Evolutionary conservation across 2,113 vertebrate species (phyloP).

Genomic region (Pipra filicauda): DNA sequence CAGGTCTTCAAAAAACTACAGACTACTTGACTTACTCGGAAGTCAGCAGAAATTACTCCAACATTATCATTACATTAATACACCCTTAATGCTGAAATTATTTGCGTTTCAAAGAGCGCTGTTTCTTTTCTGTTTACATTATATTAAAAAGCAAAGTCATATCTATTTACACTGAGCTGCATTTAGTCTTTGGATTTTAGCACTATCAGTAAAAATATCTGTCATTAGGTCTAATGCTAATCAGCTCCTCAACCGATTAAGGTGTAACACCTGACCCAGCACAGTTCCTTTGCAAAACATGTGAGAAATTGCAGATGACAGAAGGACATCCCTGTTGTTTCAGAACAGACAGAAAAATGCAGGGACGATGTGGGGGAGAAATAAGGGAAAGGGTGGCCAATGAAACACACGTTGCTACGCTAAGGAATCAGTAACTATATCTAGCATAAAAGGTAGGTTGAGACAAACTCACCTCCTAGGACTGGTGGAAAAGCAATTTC

Average conservation of each 20-base stretch:
- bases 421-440: neutral
- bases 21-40: neutral
- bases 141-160: neutral
- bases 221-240: neutral
- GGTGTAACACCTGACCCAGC: neutral
- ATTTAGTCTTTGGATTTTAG: neutral
- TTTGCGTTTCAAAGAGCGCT: neutral
- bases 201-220: neutral
- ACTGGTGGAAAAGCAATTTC: neutral
- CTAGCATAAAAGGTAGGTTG: neutral
- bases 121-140: neutral
- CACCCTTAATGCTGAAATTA: neutral
- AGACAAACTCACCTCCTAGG: neutral
- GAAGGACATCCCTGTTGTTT: neutral
- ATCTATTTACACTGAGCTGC: neutral
- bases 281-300: neutral
- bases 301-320: neutral
- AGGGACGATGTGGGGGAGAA: rapidly evolving
- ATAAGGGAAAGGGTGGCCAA: neutral
- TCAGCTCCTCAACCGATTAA: neutral
- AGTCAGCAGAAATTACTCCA: neutral
- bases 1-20: neutral
- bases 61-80: neutral
- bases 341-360: neutral
- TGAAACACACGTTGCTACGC: neutral